These are phyloP conservation scores for Mobula hypostoma DNA, from an alignment of 2,113 vertebrate genomes.

Conservation along the genomic window DNA sequence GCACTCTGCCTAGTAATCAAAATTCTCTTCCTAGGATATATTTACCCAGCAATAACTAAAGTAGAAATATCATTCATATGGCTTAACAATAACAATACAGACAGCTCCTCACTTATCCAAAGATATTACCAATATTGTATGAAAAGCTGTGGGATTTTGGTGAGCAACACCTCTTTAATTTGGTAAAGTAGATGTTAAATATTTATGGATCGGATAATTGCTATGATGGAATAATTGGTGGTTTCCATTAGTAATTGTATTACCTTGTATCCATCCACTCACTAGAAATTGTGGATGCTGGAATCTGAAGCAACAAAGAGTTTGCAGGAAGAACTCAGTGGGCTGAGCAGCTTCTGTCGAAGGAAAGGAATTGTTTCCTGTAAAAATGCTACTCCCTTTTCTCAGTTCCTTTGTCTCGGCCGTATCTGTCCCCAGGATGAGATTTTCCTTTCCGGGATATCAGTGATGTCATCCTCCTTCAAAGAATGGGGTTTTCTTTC, in stretches of 20 bases:
- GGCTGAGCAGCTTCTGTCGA: too few relatives aligned
- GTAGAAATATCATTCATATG: neutral
- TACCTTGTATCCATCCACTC: neutral
- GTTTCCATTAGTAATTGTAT: neutral
- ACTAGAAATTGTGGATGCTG: too few relatives aligned
- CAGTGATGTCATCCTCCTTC: too few relatives aligned
- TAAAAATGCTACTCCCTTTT: too few relatives aligned
- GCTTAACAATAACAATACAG: neutral
- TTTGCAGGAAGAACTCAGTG: too few relatives aligned
- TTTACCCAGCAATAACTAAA: neutral
- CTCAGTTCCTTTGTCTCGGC: too few relatives aligned
- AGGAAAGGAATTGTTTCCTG: too few relatives aligned
- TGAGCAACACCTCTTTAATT: neutral
- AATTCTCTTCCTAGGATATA: neutral
- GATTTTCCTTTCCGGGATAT: too few relatives aligned
- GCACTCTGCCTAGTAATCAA: neutral
- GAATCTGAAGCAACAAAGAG: too few relatives aligned
- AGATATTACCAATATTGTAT: neutral
- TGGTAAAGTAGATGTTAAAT: neutral
- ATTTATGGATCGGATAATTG: neutral
- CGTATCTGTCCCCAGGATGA: too few relatives aligned
- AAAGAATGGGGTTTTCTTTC: too few relatives aligned
- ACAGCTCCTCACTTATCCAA: neutral
- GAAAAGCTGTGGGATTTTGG: neutral
- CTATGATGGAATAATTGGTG: neutral